Evolutionary conservation across 2,113 vertebrate species (phyloP), one percentile per base, ranked within the genome.

Genomic region (Erythrocebus patas): DNA sequence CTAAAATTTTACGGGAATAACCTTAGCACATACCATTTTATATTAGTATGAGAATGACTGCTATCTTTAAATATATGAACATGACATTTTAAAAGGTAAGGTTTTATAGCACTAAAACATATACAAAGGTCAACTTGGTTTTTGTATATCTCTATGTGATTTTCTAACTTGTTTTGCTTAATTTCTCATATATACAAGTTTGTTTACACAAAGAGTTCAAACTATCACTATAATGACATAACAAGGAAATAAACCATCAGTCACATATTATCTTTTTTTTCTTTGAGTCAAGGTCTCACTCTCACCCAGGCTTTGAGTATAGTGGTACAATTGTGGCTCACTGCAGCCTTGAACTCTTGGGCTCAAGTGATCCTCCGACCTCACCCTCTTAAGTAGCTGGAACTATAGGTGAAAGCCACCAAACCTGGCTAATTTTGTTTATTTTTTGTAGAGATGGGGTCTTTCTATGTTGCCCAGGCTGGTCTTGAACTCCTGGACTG

Each of bases 131-230:
- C 38, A 79, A 80, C 18, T 92, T 93, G 35, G 76, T 88, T 95
- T 81, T 89, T 76, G 38, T 32, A 1, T 52, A 76, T 68, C 6
- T 66, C 40, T 75, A 85, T 52, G 94, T 87, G 43, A 73, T 87
- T 84, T 93, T 91, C 59, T 95, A 68, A 78, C 5, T 96, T 86
- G 57, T 82, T 94, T 76, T 59, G 20, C 72, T 96, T 91, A 70
- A 83, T 86, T 95, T 91, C 59, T 92, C 27, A 88, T n/a, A 72
- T 40, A 75, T 22, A 94, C 76, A 97, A 96, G 38, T 87, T 96
- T 16, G 64, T 70, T 75, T 76, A 83, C 59, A 70, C 93, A 8
- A 73, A 38, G 14, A 83, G 17, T 87, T 95, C 48, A 89, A 95
- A 94, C 10, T 90, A 50, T 45, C 14, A 84, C 35, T 57, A 48